These are phyloP conservation scores for Trichoplusia ni DNA, from an alignment of 1,140 invertebrate species.

Conservation along the genomic window DNA sequence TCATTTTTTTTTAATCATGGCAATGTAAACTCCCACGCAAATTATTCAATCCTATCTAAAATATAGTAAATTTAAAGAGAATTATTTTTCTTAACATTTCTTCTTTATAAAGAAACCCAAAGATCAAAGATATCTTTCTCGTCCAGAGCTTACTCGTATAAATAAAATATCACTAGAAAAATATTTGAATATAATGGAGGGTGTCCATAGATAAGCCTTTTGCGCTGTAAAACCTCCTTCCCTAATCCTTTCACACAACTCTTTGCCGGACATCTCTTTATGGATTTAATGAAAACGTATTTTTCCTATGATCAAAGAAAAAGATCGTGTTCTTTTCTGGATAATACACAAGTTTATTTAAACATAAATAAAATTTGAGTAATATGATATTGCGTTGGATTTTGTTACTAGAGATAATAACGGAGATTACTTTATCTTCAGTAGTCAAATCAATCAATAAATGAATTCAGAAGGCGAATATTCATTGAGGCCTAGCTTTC, in stretches of 20 bases:
- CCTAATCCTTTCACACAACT: constrained; percentile 51
- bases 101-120: constrained; percentile 35
- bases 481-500: no score
- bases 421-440: no score
- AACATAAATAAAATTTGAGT: neutral
- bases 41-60: neutral
- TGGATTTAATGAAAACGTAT: constrained; percentile 23
- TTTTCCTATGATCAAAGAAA: constrained; percentile 13
- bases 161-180: constrained; percentile 77
- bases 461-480: no score
- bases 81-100: constrained; percentile 23
- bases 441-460: no score
- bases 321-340: no score
- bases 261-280: constrained; percentile 67
- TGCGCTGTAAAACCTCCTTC: constrained; percentile 49
- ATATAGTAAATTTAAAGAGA: constrained; percentile 35
- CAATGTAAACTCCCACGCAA: no score
- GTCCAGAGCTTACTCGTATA: constrained; percentile 48
- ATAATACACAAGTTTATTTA: no score
- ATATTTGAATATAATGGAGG: constrained; percentile 71
- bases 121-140: constrained; percentile 62
- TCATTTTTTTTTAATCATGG: no score
- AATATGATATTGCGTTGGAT: no score
- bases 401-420: no score
- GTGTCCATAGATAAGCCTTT: constrained; percentile 63